Evolutionary conservation across 2,888 invertebrate genomes (phyloP), one percentile per base, ranked within the genome.

Genomic region (Timema podura): DNA sequence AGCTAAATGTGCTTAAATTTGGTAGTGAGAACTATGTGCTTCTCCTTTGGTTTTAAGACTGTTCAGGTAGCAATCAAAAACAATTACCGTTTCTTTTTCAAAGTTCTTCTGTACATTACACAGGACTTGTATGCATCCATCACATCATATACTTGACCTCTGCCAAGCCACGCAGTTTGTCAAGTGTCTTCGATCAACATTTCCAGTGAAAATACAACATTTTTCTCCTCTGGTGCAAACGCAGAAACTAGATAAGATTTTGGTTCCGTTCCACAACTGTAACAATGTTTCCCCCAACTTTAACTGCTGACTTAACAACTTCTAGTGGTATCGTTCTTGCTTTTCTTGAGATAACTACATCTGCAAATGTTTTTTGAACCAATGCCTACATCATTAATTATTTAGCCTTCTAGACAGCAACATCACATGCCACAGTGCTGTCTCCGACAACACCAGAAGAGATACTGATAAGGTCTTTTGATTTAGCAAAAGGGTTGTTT

Each of bases 31-130:
- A 54, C 54, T 54, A 54, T 54, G 10, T 54, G 54, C 10, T 54
- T 54, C 54, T 54, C 54, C 6, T 54, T 54, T 54, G 54, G 6
- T 54, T 54, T n/a, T n/a, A n/a, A n/a, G n/a, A n/a, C n/a, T n/a
- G n/a, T n/a, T n/a, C n/a, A n/a, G n/a, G n/a, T n/a, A n/a, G n/a
- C n/a, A n/a, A n/a, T n/a, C n/a, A n/a, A n/a, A n/a, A n/a, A n/a
- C n/a, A n/a, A n/a, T n/a, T n/a, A n/a, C n/a, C n/a, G n/a, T n/a
- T n/a, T n/a, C n/a, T n/a, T n/a, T n/a, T n/a, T n/a, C n/a, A n/a
- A n/a, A n/a, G n/a, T n/a, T n/a, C n/a, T n/a, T n/a, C n/a, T n/a
- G n/a, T n/a, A n/a, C n/a, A n/a, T n/a, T n/a, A n/a, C n/a, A n/a
- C n/a, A n/a, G n/a, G n/a, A n/a, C n/a, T n/a, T n/a, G n/a, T n/a